These are phyloP conservation scores for Peromyscus polionotus DNA, from an alignment of 2,113 vertebrate species.

Conservation along the genomic window DNA sequence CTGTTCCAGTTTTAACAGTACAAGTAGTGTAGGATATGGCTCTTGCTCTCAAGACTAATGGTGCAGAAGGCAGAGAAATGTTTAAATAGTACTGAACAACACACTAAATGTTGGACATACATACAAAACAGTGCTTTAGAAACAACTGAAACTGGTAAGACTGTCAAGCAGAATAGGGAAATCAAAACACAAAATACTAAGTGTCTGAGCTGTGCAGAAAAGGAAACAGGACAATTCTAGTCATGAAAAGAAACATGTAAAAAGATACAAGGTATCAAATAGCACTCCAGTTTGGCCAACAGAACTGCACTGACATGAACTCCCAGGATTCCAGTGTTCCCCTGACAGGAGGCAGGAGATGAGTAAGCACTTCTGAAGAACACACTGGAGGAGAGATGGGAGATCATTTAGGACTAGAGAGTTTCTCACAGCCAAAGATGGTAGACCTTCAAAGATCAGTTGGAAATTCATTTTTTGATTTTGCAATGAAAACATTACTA, in stretches of 20 bases:
- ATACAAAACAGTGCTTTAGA: background rate
- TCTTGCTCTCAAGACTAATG: background rate
- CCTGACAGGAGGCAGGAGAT: background rate
- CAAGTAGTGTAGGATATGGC: background rate
- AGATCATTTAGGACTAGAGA: background rate
- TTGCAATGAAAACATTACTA: background rate
- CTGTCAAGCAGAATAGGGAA: background rate
- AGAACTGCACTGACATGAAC: background rate
- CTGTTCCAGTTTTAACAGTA: background rate
- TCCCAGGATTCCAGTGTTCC: background rate
- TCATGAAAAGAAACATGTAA: background rate
- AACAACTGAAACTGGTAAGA: background rate
- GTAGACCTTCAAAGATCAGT: background rate
- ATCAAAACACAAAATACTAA: background rate
- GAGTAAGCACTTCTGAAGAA: background rate
- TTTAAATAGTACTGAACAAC: background rate
- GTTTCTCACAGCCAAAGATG: slow-evolving; percentile 9
- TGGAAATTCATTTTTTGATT: background rate
- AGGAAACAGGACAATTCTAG: background rate
- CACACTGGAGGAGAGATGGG: background rate
- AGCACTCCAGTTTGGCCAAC: background rate
- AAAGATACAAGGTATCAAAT: background rate
- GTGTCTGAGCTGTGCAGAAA: background rate
- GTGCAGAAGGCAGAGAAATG: background rate
- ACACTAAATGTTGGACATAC: background rate